A percentile compares a stretch with the other conserved stretches of the same genome.
Evolutionary conservation across 2,113 vertebrate genomes (phyloP).

Genomic region (Scomber scombrus): DNA sequence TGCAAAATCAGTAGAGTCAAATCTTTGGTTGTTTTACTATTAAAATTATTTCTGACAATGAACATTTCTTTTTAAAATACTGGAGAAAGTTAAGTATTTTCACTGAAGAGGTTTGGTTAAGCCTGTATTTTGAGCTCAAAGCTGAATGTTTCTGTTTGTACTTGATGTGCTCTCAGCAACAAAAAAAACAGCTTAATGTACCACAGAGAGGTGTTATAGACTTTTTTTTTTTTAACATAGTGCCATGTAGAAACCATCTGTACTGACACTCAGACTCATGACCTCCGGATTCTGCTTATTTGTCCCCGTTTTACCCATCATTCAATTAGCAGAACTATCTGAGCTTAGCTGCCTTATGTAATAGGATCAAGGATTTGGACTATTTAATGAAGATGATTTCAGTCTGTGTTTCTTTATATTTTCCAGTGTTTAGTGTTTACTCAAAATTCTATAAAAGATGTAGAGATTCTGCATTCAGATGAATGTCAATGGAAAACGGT

Average conservation of each 20-base stretch:
- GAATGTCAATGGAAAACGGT: neutral
- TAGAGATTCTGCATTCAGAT: neutral
- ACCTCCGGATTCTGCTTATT: neutral
- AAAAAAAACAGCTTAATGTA: neutral
- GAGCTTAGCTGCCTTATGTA: constrained; percentile 25
- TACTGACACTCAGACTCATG: neutral
- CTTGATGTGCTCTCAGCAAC: no score
- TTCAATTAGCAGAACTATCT: constrained; percentile 12
- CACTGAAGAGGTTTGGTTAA: neutral
- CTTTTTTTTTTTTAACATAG: no score
- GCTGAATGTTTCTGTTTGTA: neutral
- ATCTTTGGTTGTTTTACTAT: no score
- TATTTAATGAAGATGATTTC: neutral
- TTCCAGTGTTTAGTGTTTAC: neutral
- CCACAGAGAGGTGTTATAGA: no score
- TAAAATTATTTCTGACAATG: constrained; percentile 9
- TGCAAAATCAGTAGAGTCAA: no score
- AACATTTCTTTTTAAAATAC: neutral
- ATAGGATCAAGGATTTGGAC: constrained; percentile 31
- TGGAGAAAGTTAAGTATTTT: neutral
- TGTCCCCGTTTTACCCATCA: constrained; percentile 5
- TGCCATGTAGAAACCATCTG: neutral
- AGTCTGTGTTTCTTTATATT: constrained; percentile 22
- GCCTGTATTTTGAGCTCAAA: neutral
- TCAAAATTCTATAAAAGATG: neutral